These are phyloP conservation scores for Python bivittatus DNA, from an alignment of 2,113 vertebrate species.

Conservation along the genomic window DNA sequence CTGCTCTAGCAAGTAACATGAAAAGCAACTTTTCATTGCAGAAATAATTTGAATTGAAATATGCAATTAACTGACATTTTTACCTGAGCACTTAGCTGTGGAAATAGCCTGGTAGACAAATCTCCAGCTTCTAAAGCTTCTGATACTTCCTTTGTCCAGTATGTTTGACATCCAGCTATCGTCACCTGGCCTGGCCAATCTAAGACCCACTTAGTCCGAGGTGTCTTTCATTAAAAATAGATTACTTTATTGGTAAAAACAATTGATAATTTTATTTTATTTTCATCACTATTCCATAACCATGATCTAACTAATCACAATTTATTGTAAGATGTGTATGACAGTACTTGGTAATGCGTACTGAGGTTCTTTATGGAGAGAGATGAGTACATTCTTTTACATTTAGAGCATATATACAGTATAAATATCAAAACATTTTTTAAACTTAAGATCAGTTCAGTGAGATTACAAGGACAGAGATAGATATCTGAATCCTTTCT, in stretches of 20 bases:
- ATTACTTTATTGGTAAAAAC: not conserved
- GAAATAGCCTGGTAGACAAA: conserved; percentile 77
- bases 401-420: not conserved
- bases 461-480: conserved; percentile 12
- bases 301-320: not conserved
- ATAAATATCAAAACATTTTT: not conserved
- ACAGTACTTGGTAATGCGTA: not conserved
- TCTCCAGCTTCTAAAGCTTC: conserved; percentile 81
- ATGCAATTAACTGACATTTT: conserved; percentile 13
- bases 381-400: not conserved
- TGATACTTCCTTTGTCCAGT: conserved; percentile 89
- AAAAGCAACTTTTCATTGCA: not conserved
- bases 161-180: conserved; percentile 91
- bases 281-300: not conserved
- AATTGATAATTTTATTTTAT: not conserved
- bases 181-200: conserved; percentile 94
- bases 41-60: conserved; percentile 13
- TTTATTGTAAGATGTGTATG: not conserved
- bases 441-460: not conserved
- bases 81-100: conserved; percentile 85
- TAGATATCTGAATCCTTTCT: not conserved
- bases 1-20: not conserved
- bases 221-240: conserved; percentile 59
- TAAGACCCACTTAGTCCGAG: conserved; percentile 84
- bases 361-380: not conserved